Base-by-base conservation (phyloP, 2,113 vertebrate genomes). In the Nansenia antarctica region DNA sequence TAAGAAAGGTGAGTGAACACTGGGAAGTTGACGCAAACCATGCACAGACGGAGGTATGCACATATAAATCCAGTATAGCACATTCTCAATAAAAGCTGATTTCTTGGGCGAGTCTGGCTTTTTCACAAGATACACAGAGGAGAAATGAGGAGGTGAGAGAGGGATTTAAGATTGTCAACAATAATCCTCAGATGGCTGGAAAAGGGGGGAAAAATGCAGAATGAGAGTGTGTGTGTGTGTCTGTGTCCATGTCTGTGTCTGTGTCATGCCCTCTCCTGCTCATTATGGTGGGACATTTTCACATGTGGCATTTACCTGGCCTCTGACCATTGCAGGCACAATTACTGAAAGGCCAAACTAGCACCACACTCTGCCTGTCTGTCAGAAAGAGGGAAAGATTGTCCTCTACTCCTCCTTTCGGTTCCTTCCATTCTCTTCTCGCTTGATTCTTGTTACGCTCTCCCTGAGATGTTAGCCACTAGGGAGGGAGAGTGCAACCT, bases 241-340 rank as follows among this genome's bases (percentile, higher is more conserved):
- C 70, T 70, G 49, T 77, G 69, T 74, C 57, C 37, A 52, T 67
- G 65, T 65, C 55, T 64, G 65, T 72, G 47, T 70, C 66, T 37
- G 49, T 53, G 39, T 12, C 3, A 14, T 42, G 39, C 39, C 39
- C 69, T 34, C 71, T 72, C 75, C 77, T 49, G 73, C 83, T 88
- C 85, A 87, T 90, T 90, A 90, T 70, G 77, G 60, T 63, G 61
- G 63, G 77, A 86, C 81, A 79, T 62, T 69, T 80, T 70, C 69
- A 87, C 69, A 14, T 77, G 79, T 87, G 88, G 83, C 85, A 90
- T 90, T 90, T 90, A 87, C 86, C 65, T 88, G 83, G 84, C 83
- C 84, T 90, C 85, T 88, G 85, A 82, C 85, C 86, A 5, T 1
- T 2, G 68, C 0, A 69, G 72, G 76, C 69, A 79, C 86, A 87